Evolutionary conservation across 2,113 vertebrate genomes (phyloP).

Genomic region (Paramisgurnus dabryanus): DNA sequence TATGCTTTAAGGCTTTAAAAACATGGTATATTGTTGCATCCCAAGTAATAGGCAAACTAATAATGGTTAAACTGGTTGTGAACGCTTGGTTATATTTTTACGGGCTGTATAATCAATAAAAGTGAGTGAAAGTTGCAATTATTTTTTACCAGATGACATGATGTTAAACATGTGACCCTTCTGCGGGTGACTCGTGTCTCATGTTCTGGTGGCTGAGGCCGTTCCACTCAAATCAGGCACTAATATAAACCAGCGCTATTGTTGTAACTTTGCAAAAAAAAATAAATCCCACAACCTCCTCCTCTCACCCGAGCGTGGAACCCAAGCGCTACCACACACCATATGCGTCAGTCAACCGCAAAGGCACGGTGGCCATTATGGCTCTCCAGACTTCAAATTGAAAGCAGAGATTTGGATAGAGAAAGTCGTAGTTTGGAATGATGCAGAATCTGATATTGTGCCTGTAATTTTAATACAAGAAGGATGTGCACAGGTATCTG

Average conservation of each 20-base stretch:
- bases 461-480: not conserved
- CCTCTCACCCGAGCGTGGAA: conserved; percentile 46
- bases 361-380: conserved; percentile 71
- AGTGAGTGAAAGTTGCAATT: not conserved
- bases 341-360: conserved; percentile 71
- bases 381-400: conserved; percentile 68
- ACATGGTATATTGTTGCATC: not conserved
- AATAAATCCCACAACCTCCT: conserved; percentile 25
- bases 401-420: conserved; percentile 64
- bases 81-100: not conserved
- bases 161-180: conserved; percentile 23
- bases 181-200: not conserved
- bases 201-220: conserved; percentile 32
- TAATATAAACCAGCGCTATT: conserved; percentile 28
- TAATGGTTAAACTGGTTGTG: not conserved
- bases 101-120: too few relatives aligned
- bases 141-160: conserved; percentile 14
- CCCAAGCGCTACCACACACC: conserved; percentile 63
- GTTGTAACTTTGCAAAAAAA: conserved; percentile 30
- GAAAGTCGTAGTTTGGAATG: not conserved
- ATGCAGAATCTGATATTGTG: conserved; percentile 1
- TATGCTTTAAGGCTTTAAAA: not conserved
- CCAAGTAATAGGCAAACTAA: not conserved
- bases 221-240: conserved; percentile 16
- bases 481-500: not conserved